Evolutionary conservation across 2,113 vertebrate species (phyloP), one percentile per base, ranked within the genome.

Genomic region (Strigops habroptila): DNA sequence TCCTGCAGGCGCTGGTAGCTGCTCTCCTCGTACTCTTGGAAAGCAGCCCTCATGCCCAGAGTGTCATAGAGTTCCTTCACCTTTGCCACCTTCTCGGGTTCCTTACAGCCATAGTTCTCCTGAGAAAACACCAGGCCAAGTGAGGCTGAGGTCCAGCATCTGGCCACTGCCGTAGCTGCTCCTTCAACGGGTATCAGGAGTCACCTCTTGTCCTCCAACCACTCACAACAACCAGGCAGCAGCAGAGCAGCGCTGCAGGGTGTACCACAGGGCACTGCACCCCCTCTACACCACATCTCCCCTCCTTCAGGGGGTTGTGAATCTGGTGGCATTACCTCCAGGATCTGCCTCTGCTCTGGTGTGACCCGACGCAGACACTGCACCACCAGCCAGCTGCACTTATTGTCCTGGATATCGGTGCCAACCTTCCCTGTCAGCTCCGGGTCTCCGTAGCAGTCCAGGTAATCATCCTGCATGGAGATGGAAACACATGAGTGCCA

Each of bases 331-430:
- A 8, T 84, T 92, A 99, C 99, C 99, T 99, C 98, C 48, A 99
- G 96, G 79, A 99, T 86, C 55, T 67, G 95, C 86, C 98, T 98
- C 96, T 99, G 99, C 25, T 98, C 97, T 0, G 98, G 95, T 0
- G 97, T 98, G 79, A 98, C 98, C 27, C 97, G 95, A 18, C 96
- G 98, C 94, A 99, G 96, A 9, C 99, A 99, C 19, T 97, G 98
- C 62, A 99, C 98, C 59, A 99, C 99, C 97, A 99, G 95, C 99
- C 99, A 99, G 98, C 99, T 99, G 97, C 99, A 99, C 59, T 99
- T 99, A 67, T 99, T 99, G 97, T 99, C 99, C 96, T 99, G 98
- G 96, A 99, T 99, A 97, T 99, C 99, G 0, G 99, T 99, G 63
- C 99, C 99, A 4, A 99, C 97, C 98, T 99, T 99, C 33, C 99